Base-by-base conservation (phyloP, 2,888 invertebrate species). In the Pandemis corylana region DNA sequence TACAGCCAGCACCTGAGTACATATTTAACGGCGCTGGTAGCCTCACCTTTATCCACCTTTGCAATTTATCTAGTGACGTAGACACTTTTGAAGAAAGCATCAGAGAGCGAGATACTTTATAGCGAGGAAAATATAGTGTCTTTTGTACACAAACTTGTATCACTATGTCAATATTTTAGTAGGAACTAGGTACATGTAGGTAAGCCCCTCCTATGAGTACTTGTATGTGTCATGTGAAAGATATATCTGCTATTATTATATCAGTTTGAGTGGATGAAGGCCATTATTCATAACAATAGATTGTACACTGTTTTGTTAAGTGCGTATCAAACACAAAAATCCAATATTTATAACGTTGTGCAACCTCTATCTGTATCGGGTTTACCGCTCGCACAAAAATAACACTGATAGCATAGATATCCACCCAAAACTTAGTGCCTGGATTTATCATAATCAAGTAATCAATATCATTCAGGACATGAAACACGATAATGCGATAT, bases 391-490 rank as follows among this genome's bases (percentile, higher is more conserved):
- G 83, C 82, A 85, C 85, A 84, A 86, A 87, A 87, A 87, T 86
- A 87, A 87, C 81, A 83, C 82, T 81, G 82, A 83, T 85, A 85
- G 77, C 73, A 61, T 20, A 51, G 51, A 65, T 77, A 80, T 80
- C 83, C 84, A 87, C 87, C 87, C 7, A 86, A 78, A 64, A 59
- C 51, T 74, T 72, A 75, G 68, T 72, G 75, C 75, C 77, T 72
- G 81, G 81, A 83, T 85, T 83, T 82, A 76, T 76, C 80, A 81
- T 89, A 89, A 91, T 90, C 90, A 85, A 80, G 75, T 89, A 91
- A 91, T 92, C 90, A 90, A 91, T 89, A 71, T 75, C 36, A 61
- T 89, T 88, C 83, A 83, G 83, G 84, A 83, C 83, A 83, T 87
- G 87, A 89, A 89, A 89, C 86, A 77, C 78, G 89, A 90, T 91